phyloP scores from a whole-genome alignment of 1,140 invertebrate species.

The Vanessa atalanta region DNA sequence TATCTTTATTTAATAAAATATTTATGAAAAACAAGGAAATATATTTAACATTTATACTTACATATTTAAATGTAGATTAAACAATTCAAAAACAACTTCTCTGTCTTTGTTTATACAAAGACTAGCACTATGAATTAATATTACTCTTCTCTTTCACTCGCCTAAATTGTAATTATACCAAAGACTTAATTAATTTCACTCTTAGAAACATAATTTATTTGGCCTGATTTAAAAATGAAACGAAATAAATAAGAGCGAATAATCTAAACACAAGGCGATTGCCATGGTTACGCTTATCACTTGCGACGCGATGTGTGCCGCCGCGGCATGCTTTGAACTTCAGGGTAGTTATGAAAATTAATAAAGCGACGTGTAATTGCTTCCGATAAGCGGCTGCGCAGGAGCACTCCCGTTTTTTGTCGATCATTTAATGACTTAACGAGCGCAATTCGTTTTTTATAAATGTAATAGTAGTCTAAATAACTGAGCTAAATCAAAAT shows the following conservation, averaged over 20 bases:
- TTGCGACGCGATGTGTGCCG: slow-evolving; percentile 46
- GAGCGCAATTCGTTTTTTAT: slow-evolving; percentile 44
- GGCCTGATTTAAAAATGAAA: too few relatives aligned
- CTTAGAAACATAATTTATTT: too few relatives aligned
- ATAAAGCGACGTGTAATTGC: slow-evolving; percentile 78
- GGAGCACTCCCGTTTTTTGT: slow-evolving; percentile 58
- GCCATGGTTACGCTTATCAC: slow-evolving; percentile 22
- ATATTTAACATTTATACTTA: too few relatives aligned
- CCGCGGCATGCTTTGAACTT: slow-evolving; percentile 72
- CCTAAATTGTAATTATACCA: too few relatives aligned
- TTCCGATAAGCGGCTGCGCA: slow-evolving; percentile 70
- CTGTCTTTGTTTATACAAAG: too few relatives aligned
- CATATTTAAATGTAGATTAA: too few relatives aligned
- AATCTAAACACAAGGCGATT: background rate
- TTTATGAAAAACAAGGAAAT: too few relatives aligned
- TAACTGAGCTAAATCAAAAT: slow-evolving; percentile 31
- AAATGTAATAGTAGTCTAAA: slow-evolving; percentile 29
- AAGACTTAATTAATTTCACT: too few relatives aligned
- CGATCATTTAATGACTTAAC: slow-evolving; percentile 52
- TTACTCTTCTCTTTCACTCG: too few relatives aligned
- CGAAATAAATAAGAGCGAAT: background rate
- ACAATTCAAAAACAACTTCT: too few relatives aligned
- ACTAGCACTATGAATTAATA: too few relatives aligned
- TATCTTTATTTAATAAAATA: too few relatives aligned
- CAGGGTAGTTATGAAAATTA: slow-evolving; percentile 79